Evolutionary conservation across 2,113 vertebrate species (phyloP), one percentile per base, ranked within the genome.

Genomic region (Trichechus manatus): DNA sequence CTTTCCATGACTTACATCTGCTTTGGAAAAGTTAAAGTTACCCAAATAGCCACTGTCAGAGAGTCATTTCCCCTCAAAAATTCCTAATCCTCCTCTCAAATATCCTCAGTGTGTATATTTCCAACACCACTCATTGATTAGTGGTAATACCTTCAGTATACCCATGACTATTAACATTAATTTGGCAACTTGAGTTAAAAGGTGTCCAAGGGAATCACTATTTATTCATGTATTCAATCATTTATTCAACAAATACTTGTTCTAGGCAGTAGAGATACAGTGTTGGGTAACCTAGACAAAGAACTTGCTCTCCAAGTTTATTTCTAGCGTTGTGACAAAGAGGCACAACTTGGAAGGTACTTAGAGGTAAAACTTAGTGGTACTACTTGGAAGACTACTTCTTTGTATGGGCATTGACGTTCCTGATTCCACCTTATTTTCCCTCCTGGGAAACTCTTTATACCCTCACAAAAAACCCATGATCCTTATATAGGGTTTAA

Each of bases 11-110:
- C 19, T 77, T 93, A 31, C 0, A 14, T 78, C 19, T 82, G 33
- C 66, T 92, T 88, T 70, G 64, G 50, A 91, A 96, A 95, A 96
- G 42, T 66, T 91, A 53, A 59, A 29, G 50, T 64, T 44, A 59
- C 3, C 42, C 72, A 74, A 64, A 39, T 19, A n/a, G 39, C 31
- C 80, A 8, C 25, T 13, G 29, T 22, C 50, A 56, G 39, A 78
- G 33, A 93, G 3, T 31, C 29, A 25, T 56, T 83, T 91, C 27
- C 42, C 84, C 7, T 84, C 59, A 63, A 44, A 86, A 74, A 68
- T 66, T 44, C 33, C 78, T 47, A n/a, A 72, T 66, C 61, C 47
- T n/a, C 66, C 61, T 95, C 86, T 95, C 66, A 63, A 59, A n/a
- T 56, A 23, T 50, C 17, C 91, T 87, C 64, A 39, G 27, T n/a